Evolutionary conservation across 2,797 vertebrate genomes (phyloP).

Genomic region (Sylvia borin): DNA sequence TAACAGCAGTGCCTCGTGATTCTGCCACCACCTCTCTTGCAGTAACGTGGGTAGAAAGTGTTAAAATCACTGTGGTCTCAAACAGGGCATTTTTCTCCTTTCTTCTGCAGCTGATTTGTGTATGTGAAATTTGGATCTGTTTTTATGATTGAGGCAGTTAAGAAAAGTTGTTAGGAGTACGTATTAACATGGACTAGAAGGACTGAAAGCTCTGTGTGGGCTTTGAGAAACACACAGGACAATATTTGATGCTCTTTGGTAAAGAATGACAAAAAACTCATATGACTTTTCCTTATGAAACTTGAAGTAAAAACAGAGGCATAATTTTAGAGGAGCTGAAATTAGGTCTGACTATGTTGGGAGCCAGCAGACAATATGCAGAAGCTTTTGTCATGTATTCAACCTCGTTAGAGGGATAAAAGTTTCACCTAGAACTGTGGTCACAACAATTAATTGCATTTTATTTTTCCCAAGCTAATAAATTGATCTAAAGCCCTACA

Average conservation of each 20-base stretch:
- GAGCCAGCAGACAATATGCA: background rate
- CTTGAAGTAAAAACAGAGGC: background rate
- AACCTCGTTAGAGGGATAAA: background rate
- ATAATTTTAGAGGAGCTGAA: background rate
- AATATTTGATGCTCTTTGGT: constrained; percentile 1
- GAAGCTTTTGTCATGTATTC: background rate
- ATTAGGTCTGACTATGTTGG: background rate
- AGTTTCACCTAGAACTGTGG: background rate
- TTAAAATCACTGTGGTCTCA: background rate
- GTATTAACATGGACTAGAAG: background rate
- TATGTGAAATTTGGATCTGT: background rate
- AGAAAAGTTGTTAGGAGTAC: background rate
- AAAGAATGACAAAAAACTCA: background rate
- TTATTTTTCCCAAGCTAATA: background rate
- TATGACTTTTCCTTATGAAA: background rate
- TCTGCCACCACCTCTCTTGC: background rate
- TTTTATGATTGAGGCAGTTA: background rate
- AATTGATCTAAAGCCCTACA: background rate
- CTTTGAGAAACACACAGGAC: constrained; percentile 2
- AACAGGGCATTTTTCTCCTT: background rate
- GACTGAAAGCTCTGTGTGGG: constrained; percentile 1
- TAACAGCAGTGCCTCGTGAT: background rate
- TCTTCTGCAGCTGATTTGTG: background rate
- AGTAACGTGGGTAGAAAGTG: background rate
- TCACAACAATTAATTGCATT: background rate